Percentiles rank a stretch among this genome's conserved stretches.
These are phyloP conservation scores for Sylvietta virens DNA, from an alignment of 2,113 vertebrate genomes.

Conservation along the genomic window DNA sequence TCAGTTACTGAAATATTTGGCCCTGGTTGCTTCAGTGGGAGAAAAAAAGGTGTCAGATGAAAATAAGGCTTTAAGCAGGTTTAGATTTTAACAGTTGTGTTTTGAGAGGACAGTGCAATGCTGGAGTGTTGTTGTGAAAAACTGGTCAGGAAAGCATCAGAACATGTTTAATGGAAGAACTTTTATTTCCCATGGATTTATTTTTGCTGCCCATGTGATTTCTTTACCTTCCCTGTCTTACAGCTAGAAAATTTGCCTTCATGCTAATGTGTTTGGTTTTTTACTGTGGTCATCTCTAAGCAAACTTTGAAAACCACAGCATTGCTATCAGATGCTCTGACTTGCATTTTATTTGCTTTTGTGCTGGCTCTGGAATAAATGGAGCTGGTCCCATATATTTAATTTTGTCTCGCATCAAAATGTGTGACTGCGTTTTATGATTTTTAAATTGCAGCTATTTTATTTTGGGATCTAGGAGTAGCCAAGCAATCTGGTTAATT, in stretches of 20 bases:
- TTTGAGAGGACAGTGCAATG: neutral
- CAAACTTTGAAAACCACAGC: slow-evolving; percentile 12
- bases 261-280: neutral
- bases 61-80: neutral
- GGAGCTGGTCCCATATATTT: neutral
- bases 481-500: slow-evolving; percentile 43
- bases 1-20: neutral
- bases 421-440: neutral
- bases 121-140: neutral
- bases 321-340: neutral
- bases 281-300: neutral
- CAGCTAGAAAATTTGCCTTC: neutral
- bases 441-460: slow-evolving; percentile 11
- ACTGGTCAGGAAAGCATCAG: neutral
- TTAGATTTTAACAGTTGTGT: neutral
- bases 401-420: slow-evolving; percentile 7
- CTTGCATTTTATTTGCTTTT: slow-evolving; percentile 40
- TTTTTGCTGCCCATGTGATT: neutral
- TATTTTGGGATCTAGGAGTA: slow-evolving; percentile 37
- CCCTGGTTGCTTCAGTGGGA: neutral
- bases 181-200: neutral
- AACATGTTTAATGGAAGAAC: neutral
- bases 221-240: neutral
- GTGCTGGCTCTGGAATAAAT: slow-evolving; percentile 17
- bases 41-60: neutral